phyloP scores from a whole-genome alignment of 2,113 vertebrate genomes.

The Henicopernis longicauda region DNA sequence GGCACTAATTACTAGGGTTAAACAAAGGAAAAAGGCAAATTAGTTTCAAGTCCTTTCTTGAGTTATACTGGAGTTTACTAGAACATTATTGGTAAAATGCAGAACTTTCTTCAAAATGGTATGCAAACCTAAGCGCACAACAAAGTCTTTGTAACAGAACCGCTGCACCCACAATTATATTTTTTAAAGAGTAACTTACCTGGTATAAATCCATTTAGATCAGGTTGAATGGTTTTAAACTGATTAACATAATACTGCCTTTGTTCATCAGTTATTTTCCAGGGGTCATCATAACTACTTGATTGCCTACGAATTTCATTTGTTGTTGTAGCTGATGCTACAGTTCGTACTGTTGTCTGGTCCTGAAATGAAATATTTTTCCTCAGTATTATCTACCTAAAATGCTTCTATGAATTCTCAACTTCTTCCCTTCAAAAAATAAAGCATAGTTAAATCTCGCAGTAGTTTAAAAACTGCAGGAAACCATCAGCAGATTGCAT shows the following conservation, averaged over 20 bases:
- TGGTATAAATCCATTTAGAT: conserved; percentile 98
- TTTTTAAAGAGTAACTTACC: conserved; percentile 77
- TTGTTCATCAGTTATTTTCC: conserved; percentile 99
- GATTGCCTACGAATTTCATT: conserved; percentile 99
- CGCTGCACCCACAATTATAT: conserved; percentile 15
- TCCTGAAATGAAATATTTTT: conserved; percentile 82
- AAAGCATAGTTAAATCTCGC: conserved; percentile 57
- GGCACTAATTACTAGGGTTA: background rate
- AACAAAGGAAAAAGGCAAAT: background rate
- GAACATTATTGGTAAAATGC: background rate
- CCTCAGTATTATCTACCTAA: conserved; percentile 73
- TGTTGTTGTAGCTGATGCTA: conserved; percentile 84
- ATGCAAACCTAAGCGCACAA: background rate
- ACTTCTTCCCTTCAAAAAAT: conserved; percentile 60
- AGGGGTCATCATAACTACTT: conserved; percentile 95
- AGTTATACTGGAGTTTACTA: background rate
- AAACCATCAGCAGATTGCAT: conserved; percentile 33
- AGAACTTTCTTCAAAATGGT: background rate
- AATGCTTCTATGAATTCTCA: conserved; percentile 44
- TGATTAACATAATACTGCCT: conserved; percentile 99
- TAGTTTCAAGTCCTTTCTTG: background rate
- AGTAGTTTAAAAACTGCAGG: conserved; percentile 37
- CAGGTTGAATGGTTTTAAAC: conserved; percentile 98
- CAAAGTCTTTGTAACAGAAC: conserved; percentile 9
- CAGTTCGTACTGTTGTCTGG: conserved; percentile 91